Percentiles rank a stretch among this genome's conserved stretches.
Conservation (phyloP, 2,797 vertebrate genomes). For the Brotula barbata region DNA sequence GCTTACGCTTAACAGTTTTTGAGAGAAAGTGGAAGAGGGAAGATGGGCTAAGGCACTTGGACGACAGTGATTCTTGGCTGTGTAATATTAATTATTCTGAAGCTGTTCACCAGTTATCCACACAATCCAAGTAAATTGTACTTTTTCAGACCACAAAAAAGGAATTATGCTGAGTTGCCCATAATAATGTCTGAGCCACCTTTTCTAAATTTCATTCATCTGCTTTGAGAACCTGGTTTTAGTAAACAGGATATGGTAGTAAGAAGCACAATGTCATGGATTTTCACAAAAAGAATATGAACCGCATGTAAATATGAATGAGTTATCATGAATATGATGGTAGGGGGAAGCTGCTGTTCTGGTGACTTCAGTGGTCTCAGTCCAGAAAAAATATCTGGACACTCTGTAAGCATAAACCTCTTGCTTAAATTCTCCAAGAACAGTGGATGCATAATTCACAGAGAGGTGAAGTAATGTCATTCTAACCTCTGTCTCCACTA, state of each 20-base stretch:
- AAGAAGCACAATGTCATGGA: background rate
- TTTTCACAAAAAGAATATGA: background rate
- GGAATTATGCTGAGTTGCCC: too few species aligned
- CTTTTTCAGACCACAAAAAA: background rate
- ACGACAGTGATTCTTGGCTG: background rate
- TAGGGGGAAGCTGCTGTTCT: conserved; percentile 17
- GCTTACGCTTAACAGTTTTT: background rate
- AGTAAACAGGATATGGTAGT: conserved; percentile 1
- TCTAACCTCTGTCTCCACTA: conserved; percentile 13
- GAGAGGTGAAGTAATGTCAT: conserved; percentile 15
- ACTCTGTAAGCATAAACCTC: conserved; percentile 2
- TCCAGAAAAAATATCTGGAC: conserved; percentile 16
- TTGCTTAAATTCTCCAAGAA: background rate
- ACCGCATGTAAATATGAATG: conserved; percentile 1
- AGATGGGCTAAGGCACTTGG: too few species aligned
- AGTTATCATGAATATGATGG: too few species aligned
- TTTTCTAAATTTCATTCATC: background rate
- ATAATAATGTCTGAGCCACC: background rate
- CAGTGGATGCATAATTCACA: conserved; percentile 9
- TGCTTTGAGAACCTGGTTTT: background rate
- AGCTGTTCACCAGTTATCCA: background rate
- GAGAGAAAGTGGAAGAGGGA: background rate
- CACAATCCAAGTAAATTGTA: background rate
- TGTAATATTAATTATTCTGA: background rate
- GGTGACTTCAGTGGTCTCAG: conserved; percentile 26